Evolutionary conservation across 92 coral and sea anemone genomes (phyloP).

Genomic region (Heliopora coerulea): DNA sequence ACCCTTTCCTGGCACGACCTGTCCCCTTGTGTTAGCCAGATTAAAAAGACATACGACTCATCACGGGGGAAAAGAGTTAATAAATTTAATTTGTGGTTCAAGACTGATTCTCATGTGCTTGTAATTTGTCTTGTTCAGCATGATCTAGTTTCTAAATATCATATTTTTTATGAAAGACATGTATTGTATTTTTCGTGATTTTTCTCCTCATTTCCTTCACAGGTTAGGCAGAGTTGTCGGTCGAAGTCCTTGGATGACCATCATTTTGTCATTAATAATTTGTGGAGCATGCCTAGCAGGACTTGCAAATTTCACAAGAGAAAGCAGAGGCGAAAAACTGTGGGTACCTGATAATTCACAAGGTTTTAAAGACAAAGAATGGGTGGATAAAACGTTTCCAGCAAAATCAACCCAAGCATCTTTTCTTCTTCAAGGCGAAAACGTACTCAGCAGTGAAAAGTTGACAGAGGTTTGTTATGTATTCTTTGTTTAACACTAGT

Average conservation of each 20-base stretch:
- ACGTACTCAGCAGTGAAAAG: slow-evolving; percentile 61
- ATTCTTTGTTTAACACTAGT: too few relatives aligned
- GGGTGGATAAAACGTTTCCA: slow-evolving; percentile 82
- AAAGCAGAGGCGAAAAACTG: slow-evolving; percentile 78
- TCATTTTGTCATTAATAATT: slow-evolving; percentile 55
- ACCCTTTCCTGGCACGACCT: too few relatives aligned
- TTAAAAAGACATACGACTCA: too few relatives aligned
- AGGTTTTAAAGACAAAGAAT: slow-evolving; percentile 61
- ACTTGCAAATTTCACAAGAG: slow-evolving; percentile 64
- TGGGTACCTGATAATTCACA: slow-evolving; percentile 80
- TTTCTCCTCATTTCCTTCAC: background rate
- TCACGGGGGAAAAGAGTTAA: too few relatives aligned
- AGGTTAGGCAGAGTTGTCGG: slow-evolving; percentile 85
- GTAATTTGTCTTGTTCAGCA: too few relatives aligned
- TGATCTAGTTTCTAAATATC: too few relatives aligned
- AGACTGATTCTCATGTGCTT: too few relatives aligned
- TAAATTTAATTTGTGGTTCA: too few relatives aligned
- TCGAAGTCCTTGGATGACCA: slow-evolving; percentile 78
- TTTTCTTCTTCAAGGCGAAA: slow-evolving; percentile 45
- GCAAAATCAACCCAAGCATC: slow-evolving; percentile 53
- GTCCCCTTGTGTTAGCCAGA: too few relatives aligned
- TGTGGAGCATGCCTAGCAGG: slow-evolving; percentile 72
- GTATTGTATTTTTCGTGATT: background rate
- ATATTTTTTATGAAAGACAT: too few relatives aligned
- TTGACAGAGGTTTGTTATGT: slow-evolving; percentile 36